These are phyloP conservation scores for Dipodomys merriami DNA, from an alignment of 2,113 vertebrate genomes.

Conservation along the genomic window DNA sequence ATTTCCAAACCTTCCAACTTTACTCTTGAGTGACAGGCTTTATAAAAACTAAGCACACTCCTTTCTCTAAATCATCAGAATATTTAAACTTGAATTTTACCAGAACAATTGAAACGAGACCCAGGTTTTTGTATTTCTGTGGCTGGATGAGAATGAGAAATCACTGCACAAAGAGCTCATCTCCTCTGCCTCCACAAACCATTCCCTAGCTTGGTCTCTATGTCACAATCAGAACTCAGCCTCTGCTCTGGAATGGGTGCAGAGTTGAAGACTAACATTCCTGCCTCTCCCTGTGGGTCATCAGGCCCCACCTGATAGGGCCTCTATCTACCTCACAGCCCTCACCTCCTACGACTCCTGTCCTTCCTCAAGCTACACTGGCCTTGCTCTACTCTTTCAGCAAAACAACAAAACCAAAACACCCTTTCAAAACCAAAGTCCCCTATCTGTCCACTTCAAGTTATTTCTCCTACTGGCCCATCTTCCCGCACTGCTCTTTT, in stretches of 20 bases:
- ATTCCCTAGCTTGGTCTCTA: not conserved
- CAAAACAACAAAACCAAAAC: not conserved
- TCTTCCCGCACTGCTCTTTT: not conserved
- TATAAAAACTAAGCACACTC: not conserved
- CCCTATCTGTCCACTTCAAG: not conserved
- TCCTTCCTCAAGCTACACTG: not conserved
- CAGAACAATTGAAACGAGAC: constrained; percentile 1
- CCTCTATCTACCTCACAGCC: not conserved
- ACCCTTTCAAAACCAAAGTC: not conserved
- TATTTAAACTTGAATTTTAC: constrained; percentile 9
- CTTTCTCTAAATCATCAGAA: not conserved
- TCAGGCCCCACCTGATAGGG: not conserved
- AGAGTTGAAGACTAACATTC: not conserved
- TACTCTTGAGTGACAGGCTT: not conserved
- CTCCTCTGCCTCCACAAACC: not conserved
- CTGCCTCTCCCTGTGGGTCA: not conserved
- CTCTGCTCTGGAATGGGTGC: not conserved
- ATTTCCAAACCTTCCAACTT: not conserved
- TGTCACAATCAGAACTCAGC: not conserved
- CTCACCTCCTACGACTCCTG: not conserved
- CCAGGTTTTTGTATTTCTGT: not conserved
- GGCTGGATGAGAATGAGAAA: not conserved
- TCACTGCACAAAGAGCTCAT: not conserved
- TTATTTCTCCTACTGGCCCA: not conserved
- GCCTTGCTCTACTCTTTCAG: not conserved